Conservation (phyloP, 2,797 vertebrate species). For the Phalanger gymnotis region DNA sequence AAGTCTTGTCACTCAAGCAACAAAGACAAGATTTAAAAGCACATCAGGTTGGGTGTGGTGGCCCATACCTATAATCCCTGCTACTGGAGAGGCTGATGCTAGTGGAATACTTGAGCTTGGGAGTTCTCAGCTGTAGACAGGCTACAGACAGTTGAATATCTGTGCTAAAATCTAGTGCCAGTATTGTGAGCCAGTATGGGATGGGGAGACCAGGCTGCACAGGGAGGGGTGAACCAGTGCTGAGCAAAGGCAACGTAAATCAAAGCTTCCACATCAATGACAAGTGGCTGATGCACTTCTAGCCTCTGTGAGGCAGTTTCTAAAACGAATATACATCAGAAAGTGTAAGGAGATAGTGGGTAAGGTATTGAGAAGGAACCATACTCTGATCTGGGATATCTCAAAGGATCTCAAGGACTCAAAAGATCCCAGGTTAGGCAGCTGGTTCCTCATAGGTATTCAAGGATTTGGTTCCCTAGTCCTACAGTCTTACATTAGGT, state of each 20-base stretch:
- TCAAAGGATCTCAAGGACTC: neutral
- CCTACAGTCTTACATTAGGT: too few species aligned
- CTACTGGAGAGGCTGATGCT: neutral
- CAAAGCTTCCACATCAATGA: neutral
- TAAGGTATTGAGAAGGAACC: neutral
- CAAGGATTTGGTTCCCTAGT: neutral
- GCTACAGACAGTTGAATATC: neutral
- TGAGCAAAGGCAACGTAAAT: neutral
- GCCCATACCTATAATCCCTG: neutral
- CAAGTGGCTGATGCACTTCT: neutral
- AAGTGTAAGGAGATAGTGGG: neutral
- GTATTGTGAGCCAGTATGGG: neutral
- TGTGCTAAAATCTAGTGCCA: neutral
- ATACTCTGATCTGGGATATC: too few species aligned
- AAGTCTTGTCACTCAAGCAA: neutral
- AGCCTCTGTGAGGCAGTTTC: neutral
- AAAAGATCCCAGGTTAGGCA: neutral
- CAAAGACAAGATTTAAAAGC: neutral
- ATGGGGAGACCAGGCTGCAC: neutral
- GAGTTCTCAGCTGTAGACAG: neutral
- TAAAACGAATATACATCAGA: neutral
- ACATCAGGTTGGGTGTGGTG: neutral
- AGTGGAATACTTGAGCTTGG: neutral
- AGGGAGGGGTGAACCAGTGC: neutral
- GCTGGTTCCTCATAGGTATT: neutral